Evolutionary conservation across 2,888 invertebrate genomes (phyloP), one percentile per base, ranked within the genome.

Genomic region (Macrophya annulata): DNA sequence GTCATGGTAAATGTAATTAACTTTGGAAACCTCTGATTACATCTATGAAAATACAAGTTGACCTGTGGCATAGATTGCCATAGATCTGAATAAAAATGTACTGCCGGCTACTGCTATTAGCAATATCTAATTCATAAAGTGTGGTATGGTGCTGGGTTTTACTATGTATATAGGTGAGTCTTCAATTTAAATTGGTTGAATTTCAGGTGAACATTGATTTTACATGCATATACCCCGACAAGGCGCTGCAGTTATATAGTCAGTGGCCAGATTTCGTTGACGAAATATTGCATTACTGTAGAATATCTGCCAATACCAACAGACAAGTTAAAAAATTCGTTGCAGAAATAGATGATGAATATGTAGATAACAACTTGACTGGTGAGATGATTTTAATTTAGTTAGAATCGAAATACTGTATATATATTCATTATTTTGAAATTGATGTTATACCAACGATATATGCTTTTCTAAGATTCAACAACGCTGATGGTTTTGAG

Each of bases 151-250:
- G n/a, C n/a, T n/a, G n/a, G n/a, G n/a, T n/a, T n/a, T n/a, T n/a
- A n/a, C n/a, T n/a, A n/a, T n/a, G n/a, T n/a, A n/a, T 4, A 21
- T 65, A n/a, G 25, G 25, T 65, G 65, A 65, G 25, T 65, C 25
- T 65, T 25, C 31, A 65, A 65, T 25, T 65, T n/a, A 65, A 21
- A 12, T 65, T 21, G 65, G 25, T 65, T 65, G 65, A 31, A 65
- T 65, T 65, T 31, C 65, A 65, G 65, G 65, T 65, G 25, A 31
- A 65, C 65, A 65, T 65, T 37, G 74, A 45, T 83, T 62, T 65
- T 43, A 65, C 45, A 68, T 83, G 48, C 51, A 43, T 48, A 77
- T 74, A 85, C 76, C 62, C 55, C 62, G 21, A 77, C 21, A 76
- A 51, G 55, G 65, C 51, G 76, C 85, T 43, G 77, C 74, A 40